A percentile compares a stretch with the other conserved stretches of the same genome.
Conservation (phyloP, 64 coral and sea anemone genomes). For the Pocillopora damicornis region DNA sequence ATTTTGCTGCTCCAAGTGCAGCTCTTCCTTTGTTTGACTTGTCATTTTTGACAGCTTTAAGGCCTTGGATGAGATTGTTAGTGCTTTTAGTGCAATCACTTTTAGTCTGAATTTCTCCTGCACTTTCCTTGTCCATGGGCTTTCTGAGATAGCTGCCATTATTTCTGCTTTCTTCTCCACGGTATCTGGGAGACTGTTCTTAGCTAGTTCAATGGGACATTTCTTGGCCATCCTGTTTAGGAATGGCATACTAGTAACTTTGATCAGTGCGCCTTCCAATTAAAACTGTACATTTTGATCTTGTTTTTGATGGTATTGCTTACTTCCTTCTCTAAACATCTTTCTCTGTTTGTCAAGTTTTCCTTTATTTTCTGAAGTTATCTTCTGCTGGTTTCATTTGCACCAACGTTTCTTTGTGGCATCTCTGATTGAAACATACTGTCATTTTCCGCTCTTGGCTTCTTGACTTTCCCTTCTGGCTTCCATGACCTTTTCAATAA, state of each 20-base stretch:
- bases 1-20: constrained; percentile 8
- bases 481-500: no score
- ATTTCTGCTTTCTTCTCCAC: constrained; percentile 45
- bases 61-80: background rate
- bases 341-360: constrained; percentile 46
- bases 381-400: constrained; percentile 35
- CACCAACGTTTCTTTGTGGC: constrained; percentile 23
- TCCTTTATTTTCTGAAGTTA: constrained; percentile 34
- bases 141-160: constrained; percentile 31
- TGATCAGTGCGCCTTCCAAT: constrained; percentile 2
- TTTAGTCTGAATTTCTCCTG: background rate
- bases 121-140: constrained; percentile 12
- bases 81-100: constrained; percentile 4
- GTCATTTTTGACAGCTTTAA: constrained; percentile 8
- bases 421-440: constrained; percentile 23
- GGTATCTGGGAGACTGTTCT: constrained; percentile 41
- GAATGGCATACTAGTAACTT: constrained; percentile 21
- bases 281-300: constrained; percentile 28
- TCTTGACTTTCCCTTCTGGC: background rate
- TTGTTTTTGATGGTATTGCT: constrained; percentile 29
- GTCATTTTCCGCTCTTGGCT: constrained; percentile 1
- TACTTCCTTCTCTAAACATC: constrained; percentile 35
- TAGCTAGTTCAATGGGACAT: constrained; percentile 28
- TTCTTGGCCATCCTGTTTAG: constrained; percentile 53
- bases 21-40: constrained; percentile 10